Evolutionary conservation across 2,888 invertebrate genomes (phyloP), one percentile per base, ranked within the genome.

Genomic region (Tubiluchus corallicola): DNA sequence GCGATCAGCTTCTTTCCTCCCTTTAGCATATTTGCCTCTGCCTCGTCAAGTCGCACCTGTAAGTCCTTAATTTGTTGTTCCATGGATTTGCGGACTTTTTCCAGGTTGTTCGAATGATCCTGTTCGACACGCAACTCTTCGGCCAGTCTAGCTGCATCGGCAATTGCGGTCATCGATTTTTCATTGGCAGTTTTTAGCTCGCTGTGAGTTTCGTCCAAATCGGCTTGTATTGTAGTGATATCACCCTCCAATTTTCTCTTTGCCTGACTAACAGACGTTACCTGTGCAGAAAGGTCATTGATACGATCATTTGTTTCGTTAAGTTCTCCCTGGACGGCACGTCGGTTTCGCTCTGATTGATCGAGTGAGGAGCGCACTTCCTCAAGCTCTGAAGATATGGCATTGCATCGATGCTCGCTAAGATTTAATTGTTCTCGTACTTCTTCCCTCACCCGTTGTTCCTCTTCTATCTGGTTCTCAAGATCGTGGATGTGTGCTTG

Each of bases 181-280:
- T 98, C 98, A 68, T 98, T 96, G 56, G 90, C 87, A 74, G 85
- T 84, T 77, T 90, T 92, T 68, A 94, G 88, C 71, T 96, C 96
- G 73, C 87, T 88, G 70, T 92, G 75, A 65, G 94, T 80, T 71
- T 96, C 96, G 68, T 96, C 96, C 65, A 98, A 77, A 70, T 98
- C 96, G 66, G 90, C 82, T 71, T 94, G 94, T 68, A 96, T 79
- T 57, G 96, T 92, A 71, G 90, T 87, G 66, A 98, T 75, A 72
- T 96, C 94, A 61, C 85, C 82, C 68, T 98, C 96, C 68, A 98
- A 76, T 76, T 98, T 96, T 78, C 96, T 85, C 84, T 96, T 98
- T 73, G 90, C 84, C 59, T 87, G 85, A 51, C 84, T 82, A 61
- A 94, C 76, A 59, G 90, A 88, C 52, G 83, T 82, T 68, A 81